Conservation (phyloP, 2,888 invertebrate genomes). For the Salticus scenicus region DNA sequence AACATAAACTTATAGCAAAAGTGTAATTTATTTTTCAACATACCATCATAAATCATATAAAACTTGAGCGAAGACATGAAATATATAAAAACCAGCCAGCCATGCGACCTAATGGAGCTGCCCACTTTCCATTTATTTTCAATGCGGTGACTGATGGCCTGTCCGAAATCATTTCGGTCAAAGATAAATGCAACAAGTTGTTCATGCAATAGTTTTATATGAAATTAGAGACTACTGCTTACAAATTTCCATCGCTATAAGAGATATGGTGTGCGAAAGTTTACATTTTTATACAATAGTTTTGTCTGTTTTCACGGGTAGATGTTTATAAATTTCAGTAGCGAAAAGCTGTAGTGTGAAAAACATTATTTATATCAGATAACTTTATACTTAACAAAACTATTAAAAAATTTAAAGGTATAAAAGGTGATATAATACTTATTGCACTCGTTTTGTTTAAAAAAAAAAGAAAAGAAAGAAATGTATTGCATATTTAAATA, state of each 20-base stretch:
- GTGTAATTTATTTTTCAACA: background rate
- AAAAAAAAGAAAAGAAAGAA: too few relatives aligned
- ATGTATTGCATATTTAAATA: too few relatives aligned
- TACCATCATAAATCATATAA: background rate
- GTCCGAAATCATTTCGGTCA: background rate
- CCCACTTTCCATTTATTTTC: background rate
- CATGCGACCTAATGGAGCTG: background rate
- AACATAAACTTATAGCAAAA: background rate
- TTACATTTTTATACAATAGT: too few relatives aligned
- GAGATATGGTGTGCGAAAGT: too few relatives aligned
- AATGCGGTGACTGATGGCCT: background rate
- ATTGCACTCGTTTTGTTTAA: too few relatives aligned
- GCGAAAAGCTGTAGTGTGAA: too few relatives aligned
- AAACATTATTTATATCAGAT: too few relatives aligned
- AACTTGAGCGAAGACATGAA: background rate
- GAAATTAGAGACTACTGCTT: background rate
- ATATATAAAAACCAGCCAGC: background rate
- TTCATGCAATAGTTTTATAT: background rate
- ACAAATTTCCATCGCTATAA: background rate
- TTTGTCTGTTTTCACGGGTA: too few relatives aligned
- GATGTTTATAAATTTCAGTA: too few relatives aligned
- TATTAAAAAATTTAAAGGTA: too few relatives aligned
- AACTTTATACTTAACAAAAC: too few relatives aligned
- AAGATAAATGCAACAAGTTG: conserved; percentile 2
- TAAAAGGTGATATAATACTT: too few relatives aligned